phyloP scores from a whole-genome alignment of 2,797 vertebrate genomes.

The Propithecus deckenii region DNA sequence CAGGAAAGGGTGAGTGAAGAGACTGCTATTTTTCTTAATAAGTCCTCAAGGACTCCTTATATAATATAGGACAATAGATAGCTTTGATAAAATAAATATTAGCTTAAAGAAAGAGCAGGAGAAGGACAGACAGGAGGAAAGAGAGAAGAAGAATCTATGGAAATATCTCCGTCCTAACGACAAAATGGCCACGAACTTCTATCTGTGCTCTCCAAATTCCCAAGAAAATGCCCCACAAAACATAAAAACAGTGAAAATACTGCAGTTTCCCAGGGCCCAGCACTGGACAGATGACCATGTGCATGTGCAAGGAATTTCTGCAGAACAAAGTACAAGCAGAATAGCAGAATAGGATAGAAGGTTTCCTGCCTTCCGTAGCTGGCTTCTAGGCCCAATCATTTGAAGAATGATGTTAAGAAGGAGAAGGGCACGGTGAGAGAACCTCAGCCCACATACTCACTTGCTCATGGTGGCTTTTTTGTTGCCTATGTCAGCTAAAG shows the following conservation, averaged over 20 bases:
- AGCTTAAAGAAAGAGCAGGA: background rate
- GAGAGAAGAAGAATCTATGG: background rate
- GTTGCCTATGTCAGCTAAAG: background rate
- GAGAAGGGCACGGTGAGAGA: background rate
- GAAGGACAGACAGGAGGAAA: accelerated
- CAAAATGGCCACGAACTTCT: background rate
- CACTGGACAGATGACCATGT: background rate
- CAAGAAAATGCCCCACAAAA: background rate
- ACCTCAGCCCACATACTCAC: too few relatives aligned
- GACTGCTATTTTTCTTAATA: background rate
- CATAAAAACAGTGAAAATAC: background rate
- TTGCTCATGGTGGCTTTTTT: background rate
- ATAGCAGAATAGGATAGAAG: background rate
- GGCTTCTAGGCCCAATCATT: background rate
- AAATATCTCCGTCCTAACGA: background rate
- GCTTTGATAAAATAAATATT: background rate
- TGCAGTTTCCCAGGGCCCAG: too few relatives aligned
- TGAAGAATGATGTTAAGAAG: background rate
- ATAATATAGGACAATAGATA: background rate
- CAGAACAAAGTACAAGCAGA: background rate
- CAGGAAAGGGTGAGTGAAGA: background rate
- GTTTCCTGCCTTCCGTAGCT: background rate
- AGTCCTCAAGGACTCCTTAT: background rate
- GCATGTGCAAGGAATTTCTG: background rate
- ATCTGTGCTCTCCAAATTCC: background rate